phyloP scores from a whole-genome alignment of 2,797 vertebrate genomes.

The Jordanella pulchra region DNA sequence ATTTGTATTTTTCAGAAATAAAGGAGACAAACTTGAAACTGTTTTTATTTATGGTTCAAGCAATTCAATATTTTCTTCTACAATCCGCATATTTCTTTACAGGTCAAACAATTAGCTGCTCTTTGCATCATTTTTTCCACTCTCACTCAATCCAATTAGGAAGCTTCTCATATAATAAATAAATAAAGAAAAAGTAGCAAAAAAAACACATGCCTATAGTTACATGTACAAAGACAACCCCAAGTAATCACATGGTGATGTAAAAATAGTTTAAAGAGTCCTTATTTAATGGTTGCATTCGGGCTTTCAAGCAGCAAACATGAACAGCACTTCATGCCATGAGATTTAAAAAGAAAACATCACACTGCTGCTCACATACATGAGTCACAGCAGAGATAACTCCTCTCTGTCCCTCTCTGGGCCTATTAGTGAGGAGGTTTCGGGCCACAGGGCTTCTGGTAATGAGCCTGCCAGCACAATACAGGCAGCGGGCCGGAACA shows the following conservation, averaged over 20 bases:
- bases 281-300: conserved; percentile 40
- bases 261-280: not conserved
- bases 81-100: conserved; percentile 45
- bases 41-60: not conserved
- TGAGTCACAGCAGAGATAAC: conserved; percentile 62
- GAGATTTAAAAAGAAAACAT: conserved; percentile 59
- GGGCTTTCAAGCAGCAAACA: conserved; percentile 65
- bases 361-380: conserved; percentile 45
- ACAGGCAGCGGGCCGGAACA: conserved; percentile 84
- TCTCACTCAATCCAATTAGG: conserved; percentile 54
- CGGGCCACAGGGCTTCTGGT: conserved; percentile 78
- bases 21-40: not conserved
- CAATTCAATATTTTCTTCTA: conserved; percentile 17
- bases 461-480: conserved; percentile 85
- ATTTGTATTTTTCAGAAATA: not conserved
- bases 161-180: conserved; percentile 48
- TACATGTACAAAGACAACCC: conserved; percentile 45
- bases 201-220: conserved; percentile 51
- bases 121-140: conserved; percentile 57
- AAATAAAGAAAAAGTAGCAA: conserved; percentile 58
- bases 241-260: conserved; percentile 24
- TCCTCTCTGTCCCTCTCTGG: conserved; percentile 62
- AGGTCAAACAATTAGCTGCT: conserved; percentile 66
- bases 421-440: conserved; percentile 79
- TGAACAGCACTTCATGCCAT: conserved; percentile 60